Conservation (phyloP, 2,888 invertebrate genomes). For the Limnephilus lunatus region DNA sequence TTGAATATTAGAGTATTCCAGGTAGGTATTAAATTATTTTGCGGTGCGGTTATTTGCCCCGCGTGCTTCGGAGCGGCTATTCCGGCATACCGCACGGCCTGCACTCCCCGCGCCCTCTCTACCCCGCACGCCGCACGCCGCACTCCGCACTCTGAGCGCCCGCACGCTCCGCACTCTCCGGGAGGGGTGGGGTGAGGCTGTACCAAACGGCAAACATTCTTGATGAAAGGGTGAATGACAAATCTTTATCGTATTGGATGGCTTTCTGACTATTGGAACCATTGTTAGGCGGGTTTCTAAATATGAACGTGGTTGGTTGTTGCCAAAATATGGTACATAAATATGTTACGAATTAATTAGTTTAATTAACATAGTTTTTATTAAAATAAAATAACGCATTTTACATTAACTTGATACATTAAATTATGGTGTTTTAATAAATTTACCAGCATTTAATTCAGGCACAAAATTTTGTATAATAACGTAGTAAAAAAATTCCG, state of each 20-base stretch:
- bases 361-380: no score
- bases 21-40: slow-evolving; percentile 57
- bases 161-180: neutral
- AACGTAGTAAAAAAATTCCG: no score
- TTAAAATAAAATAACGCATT: no score
- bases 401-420: no score
- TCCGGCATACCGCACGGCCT: slow-evolving; percentile 39
- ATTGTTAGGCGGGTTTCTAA: neutral
- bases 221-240: neutral
- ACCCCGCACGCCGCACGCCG: no score
- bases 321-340: neutral
- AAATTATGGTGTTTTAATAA: no score
- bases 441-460: neutral
- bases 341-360: neutral
- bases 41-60: slow-evolving; percentile 52
- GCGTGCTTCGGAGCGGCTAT: slow-evolving; percentile 48
- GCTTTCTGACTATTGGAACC: neutral
- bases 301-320: neutral
- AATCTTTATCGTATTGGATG: neutral
- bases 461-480: no score
- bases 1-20: slow-evolving; percentile 42
- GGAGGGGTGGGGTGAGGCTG: neutral
- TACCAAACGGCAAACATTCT: neutral
- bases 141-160: neutral
- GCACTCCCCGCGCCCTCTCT: neutral